A percentile compares a stretch with the other conserved stretches of the same genome.
Evolutionary conservation across 2,113 vertebrate species (phyloP).

Genomic region (Urocynchramus pylzowi): DNA sequence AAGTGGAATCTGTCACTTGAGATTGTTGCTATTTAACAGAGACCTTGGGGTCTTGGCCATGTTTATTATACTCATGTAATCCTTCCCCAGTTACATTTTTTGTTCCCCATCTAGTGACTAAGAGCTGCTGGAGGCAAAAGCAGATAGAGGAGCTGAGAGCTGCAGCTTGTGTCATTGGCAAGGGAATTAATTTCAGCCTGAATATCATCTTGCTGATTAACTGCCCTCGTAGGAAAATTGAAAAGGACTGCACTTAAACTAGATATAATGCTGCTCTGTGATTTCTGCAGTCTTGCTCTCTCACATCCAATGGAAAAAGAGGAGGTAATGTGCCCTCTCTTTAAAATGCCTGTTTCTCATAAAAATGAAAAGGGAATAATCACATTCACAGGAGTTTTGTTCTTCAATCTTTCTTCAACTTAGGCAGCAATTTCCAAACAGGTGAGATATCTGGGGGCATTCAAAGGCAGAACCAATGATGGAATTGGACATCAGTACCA

Average conservation of each 20-base stretch:
- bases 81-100: not conserved
- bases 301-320: not conserved
- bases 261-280: not conserved
- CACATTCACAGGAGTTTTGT: not conserved
- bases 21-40: conserved; percentile 23
- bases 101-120: not conserved
- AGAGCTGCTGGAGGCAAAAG: conserved; percentile 22
- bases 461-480: not conserved
- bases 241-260: not conserved
- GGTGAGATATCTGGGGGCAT: not conserved
- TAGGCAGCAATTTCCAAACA: not conserved
- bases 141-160: not conserved
- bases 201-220: conserved; percentile 25
- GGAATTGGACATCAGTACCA: not conserved
- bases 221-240: not conserved
- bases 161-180: not conserved
- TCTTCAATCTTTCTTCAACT: not conserved
- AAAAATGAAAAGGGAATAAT: not conserved
- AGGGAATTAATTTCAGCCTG: conserved; percentile 31
- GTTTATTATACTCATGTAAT: not conserved
- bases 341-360: not conserved
- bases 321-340: not conserved
- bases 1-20: conserved; percentile 35
- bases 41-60: conserved; percentile 42
- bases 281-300: not conserved